Base-by-base conservation (phyloP, 64 coral and sea anemone species). In the Stichodactyla mertensii region DNA sequence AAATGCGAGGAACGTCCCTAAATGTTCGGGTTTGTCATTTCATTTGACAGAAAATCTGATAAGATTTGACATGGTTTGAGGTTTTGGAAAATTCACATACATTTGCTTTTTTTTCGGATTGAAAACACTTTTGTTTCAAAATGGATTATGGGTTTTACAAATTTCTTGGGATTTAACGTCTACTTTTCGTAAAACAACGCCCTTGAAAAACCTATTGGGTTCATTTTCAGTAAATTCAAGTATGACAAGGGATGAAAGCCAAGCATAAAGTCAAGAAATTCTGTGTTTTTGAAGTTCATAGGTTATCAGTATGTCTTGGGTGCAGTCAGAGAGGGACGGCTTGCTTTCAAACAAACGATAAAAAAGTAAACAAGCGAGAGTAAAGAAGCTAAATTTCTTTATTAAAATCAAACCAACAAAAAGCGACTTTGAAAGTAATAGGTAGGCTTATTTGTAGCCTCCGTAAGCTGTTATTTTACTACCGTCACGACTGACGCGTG, bases 1-100 rank as follows among this genome's bases (percentile, higher is more conserved):
- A 81, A 81, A 81, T 81, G 78, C 78, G 78, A 81, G n/a, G 78
- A 81, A 81, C 19, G 5, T 81, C 53, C 20, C 69, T 52, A 54
- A 74, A 81, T 18, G 53, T 81, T 81, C 14, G 19, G 10, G 53
- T 81, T 20, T 81, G 7, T 81, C 78, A 81, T 10, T 53, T 81
- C 20, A 6, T 53, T 81, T 55, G 78, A 81, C 78, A 81, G 78
- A 53, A 55, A 20, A 22, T 74, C 69, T 74, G 69, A 74, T 31
- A 74, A 74, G 69, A 11, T 11, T 74, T 74, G 69, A 74, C 69
- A 74, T 27, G 7, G 10, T 74, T 74, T 11, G 69, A 74, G 7
- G 69, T 26, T 74, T 74, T 28, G 26, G 26, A 23, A 74, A 74
- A 74, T 74, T 74, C 24, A 26, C 4, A 27, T 74, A 10, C 14